These are phyloP conservation scores for Telmatochromis brachygnathus DNA, from an alignment of 2,113 vertebrate genomes.

Conservation along the genomic window DNA sequence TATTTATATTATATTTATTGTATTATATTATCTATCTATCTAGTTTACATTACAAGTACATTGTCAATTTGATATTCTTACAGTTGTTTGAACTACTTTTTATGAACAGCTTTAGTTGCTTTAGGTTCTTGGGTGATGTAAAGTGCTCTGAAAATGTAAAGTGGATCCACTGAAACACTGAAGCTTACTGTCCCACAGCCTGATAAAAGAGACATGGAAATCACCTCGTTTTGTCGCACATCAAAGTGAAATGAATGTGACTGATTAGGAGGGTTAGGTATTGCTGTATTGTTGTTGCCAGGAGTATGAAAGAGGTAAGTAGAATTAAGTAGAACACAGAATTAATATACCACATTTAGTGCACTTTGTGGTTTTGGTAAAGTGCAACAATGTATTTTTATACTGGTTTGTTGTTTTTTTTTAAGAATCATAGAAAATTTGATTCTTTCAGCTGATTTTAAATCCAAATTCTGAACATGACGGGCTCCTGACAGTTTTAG, in stretches of 20 bases:
- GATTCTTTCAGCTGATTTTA: not conserved
- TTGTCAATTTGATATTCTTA: not conserved
- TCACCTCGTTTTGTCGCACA: not conserved
- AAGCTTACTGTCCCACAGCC: not conserved
- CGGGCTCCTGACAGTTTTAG: not conserved
- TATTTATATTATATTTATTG: not conserved
- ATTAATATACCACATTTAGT: not conserved
- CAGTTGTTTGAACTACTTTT: not conserved
- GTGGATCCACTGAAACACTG: not conserved
- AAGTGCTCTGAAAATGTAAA: not conserved
- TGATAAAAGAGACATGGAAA: not conserved
- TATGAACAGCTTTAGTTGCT: not conserved
- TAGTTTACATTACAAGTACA: not conserved
- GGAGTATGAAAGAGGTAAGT: not conserved
- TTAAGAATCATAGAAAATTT: not conserved
- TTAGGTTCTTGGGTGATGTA: not conserved
- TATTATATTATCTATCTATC: not conserved
- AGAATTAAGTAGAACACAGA: not conserved
- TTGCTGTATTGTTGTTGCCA: not conserved
- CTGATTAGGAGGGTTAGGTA: not conserved
- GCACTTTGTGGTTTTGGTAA: not conserved
- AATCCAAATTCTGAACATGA: not conserved
- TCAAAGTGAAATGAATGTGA: not conserved
- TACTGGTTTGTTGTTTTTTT: fast-evolving
- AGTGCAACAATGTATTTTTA: not conserved